A percentile compares a stretch with the other conserved stretches of the same genome.
These are phyloP conservation scores for Ophion costatus DNA, from an alignment of 2,888 invertebrate genomes.

Conservation along the genomic window DNA sequence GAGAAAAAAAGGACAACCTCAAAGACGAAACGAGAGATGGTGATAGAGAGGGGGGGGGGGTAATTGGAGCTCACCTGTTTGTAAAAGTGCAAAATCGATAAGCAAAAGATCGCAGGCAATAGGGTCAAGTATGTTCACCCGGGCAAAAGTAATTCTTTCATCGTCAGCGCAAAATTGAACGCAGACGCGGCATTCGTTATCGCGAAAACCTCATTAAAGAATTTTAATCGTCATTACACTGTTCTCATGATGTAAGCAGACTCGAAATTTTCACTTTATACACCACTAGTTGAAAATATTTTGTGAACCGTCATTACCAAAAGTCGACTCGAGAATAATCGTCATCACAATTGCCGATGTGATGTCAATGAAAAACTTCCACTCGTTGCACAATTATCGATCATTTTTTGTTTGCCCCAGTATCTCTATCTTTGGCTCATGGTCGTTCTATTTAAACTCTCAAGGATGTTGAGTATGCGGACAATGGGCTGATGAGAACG, in stretches of 20 bases:
- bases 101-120: not conserved
- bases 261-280: not conserved
- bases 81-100: slow-evolving; percentile 1
- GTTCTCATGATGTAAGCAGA: not conserved
- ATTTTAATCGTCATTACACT: slow-evolving; percentile 48
- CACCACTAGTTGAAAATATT: not conserved
- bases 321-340: not conserved
- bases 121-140: not conserved
- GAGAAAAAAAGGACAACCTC: not conserved
- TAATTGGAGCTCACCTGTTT: not conserved
- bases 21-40: not conserved
- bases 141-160: slow-evolving; percentile 10
- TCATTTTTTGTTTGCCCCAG: not conserved
- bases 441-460: slow-evolving; percentile 29
- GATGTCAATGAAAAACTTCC: not conserved
- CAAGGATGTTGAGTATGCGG: slow-evolving; percentile 22
- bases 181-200: not conserved
- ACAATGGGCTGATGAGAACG: not conserved
- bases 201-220: not conserved
- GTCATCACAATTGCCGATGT: not conserved
- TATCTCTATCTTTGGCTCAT: not conserved
- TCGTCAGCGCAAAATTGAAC: not conserved
- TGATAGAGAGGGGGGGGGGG: not conserved
- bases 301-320: not conserved
- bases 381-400: slow-evolving; percentile 30